These are phyloP conservation scores for Brachyhypopomus occidentalis DNA, from an alignment of 2,113 vertebrate genomes.

Conservation along the genomic window DNA sequence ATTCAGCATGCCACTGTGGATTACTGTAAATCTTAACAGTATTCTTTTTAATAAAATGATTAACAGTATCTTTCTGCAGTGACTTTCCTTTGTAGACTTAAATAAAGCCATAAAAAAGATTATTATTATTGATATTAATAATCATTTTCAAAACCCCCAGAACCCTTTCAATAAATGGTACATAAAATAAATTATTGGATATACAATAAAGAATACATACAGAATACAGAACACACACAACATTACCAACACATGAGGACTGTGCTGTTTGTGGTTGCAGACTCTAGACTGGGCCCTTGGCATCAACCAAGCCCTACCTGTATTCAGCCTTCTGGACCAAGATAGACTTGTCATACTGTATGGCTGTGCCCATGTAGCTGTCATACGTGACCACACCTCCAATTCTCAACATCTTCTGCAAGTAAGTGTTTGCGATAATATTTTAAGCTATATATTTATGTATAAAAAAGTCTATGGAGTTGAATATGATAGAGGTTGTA, in stretches of 20 bases:
- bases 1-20: background rate
- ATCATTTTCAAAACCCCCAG: too few species aligned
- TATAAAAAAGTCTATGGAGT: background rate
- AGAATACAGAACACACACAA: too few species aligned
- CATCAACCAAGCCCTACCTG: conserved; percentile 79
- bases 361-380: conserved; percentile 69
- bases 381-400: conserved; percentile 77
- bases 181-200: too few species aligned
- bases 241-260: background rate
- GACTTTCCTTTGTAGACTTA: too few species aligned
- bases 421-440: conserved; percentile 67
- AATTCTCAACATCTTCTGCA: conserved; percentile 82
- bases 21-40: background rate
- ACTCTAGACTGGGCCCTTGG: conserved; percentile 83
- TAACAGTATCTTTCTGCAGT: too few species aligned
- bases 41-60: background rate
- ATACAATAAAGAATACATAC: too few species aligned
- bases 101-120: too few species aligned
- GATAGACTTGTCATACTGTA: conserved; percentile 80
- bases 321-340: conserved; percentile 80
- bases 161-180: too few species aligned
- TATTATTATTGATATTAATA: too few species aligned
- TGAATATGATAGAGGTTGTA: too few species aligned
- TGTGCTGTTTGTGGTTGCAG: conserved; percentile 66
- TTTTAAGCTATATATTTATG: background rate